Evolutionary conservation across 2,797 vertebrate species (phyloP).

Genomic region (Corythornis leucogaster): DNA sequence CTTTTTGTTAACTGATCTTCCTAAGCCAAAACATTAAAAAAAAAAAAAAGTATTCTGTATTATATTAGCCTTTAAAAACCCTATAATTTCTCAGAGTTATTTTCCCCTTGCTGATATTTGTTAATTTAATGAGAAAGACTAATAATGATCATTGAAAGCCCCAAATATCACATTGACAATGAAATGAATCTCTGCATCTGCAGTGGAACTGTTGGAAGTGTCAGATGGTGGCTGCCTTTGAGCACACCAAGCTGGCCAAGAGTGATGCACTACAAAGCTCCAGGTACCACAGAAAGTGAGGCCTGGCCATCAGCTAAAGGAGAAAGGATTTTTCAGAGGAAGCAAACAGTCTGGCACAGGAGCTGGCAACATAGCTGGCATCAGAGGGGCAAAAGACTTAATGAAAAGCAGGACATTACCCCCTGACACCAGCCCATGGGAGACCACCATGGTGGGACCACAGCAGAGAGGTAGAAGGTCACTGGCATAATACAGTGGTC

Average conservation of each 20-base stretch:
- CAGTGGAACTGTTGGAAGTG: not conserved
- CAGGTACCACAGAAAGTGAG: not conserved
- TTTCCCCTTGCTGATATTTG: not conserved
- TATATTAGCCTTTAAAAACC: slow-evolving; percentile 2
- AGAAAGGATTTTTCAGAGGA: not conserved
- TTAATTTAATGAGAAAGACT: slow-evolving; percentile 49
- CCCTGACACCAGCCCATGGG: rapidly evolving
- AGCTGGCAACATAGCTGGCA: not conserved
- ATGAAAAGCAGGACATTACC: not conserved
- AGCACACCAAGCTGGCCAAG: slow-evolving; percentile 25
- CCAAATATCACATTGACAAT: slow-evolving; percentile 42
- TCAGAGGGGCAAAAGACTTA: not conserved
- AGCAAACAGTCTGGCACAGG: not conserved
- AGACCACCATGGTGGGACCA: rapidly evolving
- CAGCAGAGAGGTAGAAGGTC: not conserved
- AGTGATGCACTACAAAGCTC: slow-evolving; percentile 40
- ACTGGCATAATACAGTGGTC: not conserved
- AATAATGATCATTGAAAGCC: not conserved
- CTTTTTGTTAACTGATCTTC: slow-evolving; percentile 61
- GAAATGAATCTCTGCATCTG: not conserved
- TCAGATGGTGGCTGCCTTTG: slow-evolving; percentile 25
- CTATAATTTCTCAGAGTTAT: slow-evolving; percentile 2
- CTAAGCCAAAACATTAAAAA: slow-evolving; percentile 28
- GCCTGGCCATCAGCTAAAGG: not conserved
- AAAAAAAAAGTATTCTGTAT: not conserved